Conservation (phyloP, 2,797 vertebrate genomes). For the Sorex maritimensis region DNA sequence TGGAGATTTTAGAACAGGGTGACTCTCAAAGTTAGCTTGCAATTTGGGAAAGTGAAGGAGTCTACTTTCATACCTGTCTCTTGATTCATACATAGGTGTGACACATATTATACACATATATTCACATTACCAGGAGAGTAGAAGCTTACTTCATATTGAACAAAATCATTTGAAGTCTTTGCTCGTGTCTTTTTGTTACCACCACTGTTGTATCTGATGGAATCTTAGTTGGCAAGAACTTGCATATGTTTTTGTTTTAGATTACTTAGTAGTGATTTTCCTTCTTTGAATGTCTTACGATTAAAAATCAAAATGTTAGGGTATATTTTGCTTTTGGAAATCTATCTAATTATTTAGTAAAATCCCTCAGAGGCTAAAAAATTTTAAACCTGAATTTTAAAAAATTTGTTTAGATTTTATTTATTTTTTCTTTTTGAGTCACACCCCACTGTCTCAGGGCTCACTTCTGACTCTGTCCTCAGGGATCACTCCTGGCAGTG, state of each 20-base stretch:
- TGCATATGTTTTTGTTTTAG: conserved; percentile 20
- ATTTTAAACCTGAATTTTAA: conserved; percentile 15
- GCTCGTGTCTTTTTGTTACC: conserved; percentile 38
- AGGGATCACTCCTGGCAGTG: no score
- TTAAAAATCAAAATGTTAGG: conserved; percentile 57
- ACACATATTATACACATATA: neutral
- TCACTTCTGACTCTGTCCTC: no score
- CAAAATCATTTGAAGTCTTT: conserved; percentile 22
- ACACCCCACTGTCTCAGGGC: no score
- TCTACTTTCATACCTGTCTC: conserved; percentile 61
- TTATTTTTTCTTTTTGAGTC: no score
- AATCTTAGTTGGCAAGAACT: conserved; percentile 10
- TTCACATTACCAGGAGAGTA: conserved; percentile 26
- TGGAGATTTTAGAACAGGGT: neutral
- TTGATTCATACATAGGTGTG: conserved; percentile 79
- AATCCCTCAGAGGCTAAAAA: conserved; percentile 4
- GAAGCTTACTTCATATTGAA: conserved; percentile 34
- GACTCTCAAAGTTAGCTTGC: neutral
- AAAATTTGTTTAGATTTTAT: no score
- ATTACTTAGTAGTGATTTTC: conserved; percentile 19
- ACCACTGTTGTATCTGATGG: neutral
- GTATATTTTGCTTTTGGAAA: conserved; percentile 27
- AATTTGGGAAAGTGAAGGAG: neutral
- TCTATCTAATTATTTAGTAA: conserved; percentile 13
- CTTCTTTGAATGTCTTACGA: neutral